phyloP scores from a whole-genome alignment of 2,888 invertebrate species.

The Cancer borealis region DNA sequence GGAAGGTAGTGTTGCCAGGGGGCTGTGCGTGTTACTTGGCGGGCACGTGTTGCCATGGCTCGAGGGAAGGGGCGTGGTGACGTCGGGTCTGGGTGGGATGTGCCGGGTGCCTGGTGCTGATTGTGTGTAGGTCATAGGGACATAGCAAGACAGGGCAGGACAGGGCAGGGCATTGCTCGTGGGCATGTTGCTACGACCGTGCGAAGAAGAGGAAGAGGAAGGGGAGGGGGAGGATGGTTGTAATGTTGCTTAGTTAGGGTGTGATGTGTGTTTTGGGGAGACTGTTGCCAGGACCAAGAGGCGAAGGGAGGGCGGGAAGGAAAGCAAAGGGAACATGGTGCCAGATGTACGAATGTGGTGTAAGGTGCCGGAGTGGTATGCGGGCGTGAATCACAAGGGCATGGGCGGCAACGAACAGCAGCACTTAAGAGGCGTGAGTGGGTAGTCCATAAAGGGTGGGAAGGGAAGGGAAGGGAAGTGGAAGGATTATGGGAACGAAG shows the following conservation, averaged over 20 bases:
- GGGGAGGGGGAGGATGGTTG: neutral
- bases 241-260: slow-evolving; percentile 1
- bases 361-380: neutral
- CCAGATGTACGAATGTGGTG: slow-evolving; percentile 24
- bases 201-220: neutral
- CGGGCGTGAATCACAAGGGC: neutral
- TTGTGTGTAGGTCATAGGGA: neutral
- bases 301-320: neutral
- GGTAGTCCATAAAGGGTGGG: neutral
- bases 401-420: neutral
- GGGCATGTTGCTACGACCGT: neutral
- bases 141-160: neutral
- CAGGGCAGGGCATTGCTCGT: neutral
- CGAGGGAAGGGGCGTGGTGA: neutral
- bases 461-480: neutral
- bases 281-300: neutral
- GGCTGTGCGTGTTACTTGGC: neutral
- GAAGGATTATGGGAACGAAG: neutral
- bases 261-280: neutral
- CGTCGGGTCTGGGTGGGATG: neutral
- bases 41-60: slow-evolving; percentile 37
- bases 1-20: slow-evolving; percentile 13
- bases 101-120: neutral
- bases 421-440: neutral
- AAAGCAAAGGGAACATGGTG: neutral